These are phyloP conservation scores for Cyclopterus lumpus DNA, from an alignment of 2,797 vertebrate genomes.

Conservation along the genomic window DNA sequence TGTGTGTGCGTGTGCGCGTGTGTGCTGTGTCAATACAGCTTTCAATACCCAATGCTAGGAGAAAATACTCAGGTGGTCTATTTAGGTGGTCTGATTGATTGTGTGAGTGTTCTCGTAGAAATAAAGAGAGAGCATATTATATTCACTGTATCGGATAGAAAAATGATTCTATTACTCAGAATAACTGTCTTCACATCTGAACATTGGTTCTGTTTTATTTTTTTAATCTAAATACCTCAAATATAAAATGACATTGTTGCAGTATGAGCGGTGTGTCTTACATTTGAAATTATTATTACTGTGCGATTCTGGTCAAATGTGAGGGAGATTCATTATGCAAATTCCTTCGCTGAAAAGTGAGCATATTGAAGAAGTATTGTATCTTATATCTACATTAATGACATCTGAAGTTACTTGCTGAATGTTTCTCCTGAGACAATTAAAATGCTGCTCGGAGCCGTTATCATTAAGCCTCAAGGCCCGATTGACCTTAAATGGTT, in stretches of 20 bases:
- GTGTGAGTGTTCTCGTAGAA: background rate
- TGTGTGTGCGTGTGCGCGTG: slow-evolving; percentile 38
- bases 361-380: background rate
- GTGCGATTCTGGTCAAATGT: slow-evolving; percentile 8
- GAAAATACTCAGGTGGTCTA: slow-evolving; percentile 18
- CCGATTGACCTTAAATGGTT: background rate
- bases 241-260: background rate
- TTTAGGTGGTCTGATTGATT: slow-evolving; percentile 12
- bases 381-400: background rate
- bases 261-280: background rate
- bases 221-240: background rate
- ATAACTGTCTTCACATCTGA: background rate
- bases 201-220: background rate
- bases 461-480: background rate
- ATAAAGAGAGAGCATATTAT: background rate
- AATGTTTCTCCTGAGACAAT: slow-evolving; percentile 8
- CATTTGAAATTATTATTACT: background rate
- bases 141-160: background rate
- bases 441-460: background rate
- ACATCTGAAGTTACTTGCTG: background rate
- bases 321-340: background rate
- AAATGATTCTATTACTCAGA: background rate
- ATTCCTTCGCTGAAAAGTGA: background rate
- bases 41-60: slow-evolving; percentile 24
- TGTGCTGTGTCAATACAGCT: slow-evolving; percentile 35